Conservation (phyloP, 2,113 vertebrate species). For the Propithecus coquereli region DNA sequence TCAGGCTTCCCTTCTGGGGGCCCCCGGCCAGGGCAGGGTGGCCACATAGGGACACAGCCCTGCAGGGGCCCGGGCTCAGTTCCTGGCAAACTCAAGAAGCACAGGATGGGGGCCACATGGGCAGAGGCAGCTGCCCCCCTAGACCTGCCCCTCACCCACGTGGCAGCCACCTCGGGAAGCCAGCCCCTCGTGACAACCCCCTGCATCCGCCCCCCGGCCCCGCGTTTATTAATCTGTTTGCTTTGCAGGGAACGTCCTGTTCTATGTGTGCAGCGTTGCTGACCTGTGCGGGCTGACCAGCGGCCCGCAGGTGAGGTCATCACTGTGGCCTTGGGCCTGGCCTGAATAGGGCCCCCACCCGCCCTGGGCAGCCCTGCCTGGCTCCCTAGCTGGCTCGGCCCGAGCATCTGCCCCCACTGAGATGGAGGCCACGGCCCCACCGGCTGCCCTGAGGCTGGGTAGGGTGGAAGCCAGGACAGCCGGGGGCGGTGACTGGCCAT, state of each 20-base stretch:
- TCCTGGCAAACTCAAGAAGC: not conserved
- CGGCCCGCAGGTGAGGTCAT: constrained; percentile 32
- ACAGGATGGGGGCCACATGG: rapidly evolving
- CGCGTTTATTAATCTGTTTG: rapidly evolving
- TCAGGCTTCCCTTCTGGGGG: too few species aligned
- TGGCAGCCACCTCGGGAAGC: not conserved
- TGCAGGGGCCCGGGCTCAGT: rapidly evolving
- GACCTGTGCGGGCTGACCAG: not conserved
- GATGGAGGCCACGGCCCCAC: too few species aligned
- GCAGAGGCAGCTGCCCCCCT: too few species aligned
- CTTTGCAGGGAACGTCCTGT: constrained; percentile 35
- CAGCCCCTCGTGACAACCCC: not conserved
- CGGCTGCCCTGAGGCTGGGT: too few species aligned
- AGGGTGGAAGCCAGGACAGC: rapidly evolving
- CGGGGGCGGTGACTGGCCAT: not conserved
- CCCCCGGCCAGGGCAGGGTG: not conserved
- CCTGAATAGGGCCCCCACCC: rapidly evolving
- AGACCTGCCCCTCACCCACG: not conserved
- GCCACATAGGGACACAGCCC: not conserved
- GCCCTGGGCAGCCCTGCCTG: rapidly evolving
- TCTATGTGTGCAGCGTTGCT: not conserved
- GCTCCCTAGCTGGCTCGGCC: not conserved
- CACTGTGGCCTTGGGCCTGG: not conserved
- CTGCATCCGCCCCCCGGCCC: too few species aligned
- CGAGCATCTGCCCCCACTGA: not conserved